A percentile compares a stretch with the other conserved stretches of the same genome.
These are phyloP conservation scores for Microplitis manilae DNA, from an alignment of 2,888 invertebrate species.

Conservation along the genomic window DNA sequence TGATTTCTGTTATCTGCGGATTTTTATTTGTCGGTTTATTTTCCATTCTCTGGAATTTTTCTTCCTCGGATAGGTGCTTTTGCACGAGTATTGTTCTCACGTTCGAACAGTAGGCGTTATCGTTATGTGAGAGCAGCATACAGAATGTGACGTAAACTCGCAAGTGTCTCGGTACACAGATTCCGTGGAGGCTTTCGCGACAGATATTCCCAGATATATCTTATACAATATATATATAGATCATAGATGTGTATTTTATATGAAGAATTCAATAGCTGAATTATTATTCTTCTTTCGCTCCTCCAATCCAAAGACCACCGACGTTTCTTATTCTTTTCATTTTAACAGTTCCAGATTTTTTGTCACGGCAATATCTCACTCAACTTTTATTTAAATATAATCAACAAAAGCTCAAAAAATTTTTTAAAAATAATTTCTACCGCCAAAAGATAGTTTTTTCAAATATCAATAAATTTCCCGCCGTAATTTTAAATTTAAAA, in stretches of 20 bases:
- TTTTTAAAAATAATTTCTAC: too few species aligned
- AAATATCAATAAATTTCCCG: neutral
- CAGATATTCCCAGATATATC: neutral
- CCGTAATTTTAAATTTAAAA: neutral
- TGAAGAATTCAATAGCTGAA: neutral
- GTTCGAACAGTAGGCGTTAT: conserved; percentile 29
- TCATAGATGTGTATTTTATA: neutral
- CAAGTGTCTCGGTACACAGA: neutral
- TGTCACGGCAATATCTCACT: too few species aligned
- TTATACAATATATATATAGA: neutral
- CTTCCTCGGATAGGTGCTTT: conserved; percentile 1
- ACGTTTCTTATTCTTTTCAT: too few species aligned
- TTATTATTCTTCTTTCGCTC: too few species aligned
- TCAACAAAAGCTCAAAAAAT: too few species aligned
- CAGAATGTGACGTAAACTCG: conserved; percentile 21
- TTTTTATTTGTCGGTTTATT: conserved; percentile 22
- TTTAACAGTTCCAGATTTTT: too few species aligned
- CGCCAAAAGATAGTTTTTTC: too few species aligned
- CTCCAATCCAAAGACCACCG: too few species aligned
- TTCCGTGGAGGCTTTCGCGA: neutral
- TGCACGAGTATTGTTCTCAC: conserved; percentile 41
- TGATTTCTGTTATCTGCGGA: conserved; percentile 24
- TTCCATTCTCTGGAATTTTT: neutral
- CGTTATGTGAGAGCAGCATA: conserved; percentile 25
- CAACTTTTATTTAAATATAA: too few species aligned